phyloP scores from a whole-genome alignment of 2,888 invertebrate genomes.

The Ptychoptera albimana region DNA sequence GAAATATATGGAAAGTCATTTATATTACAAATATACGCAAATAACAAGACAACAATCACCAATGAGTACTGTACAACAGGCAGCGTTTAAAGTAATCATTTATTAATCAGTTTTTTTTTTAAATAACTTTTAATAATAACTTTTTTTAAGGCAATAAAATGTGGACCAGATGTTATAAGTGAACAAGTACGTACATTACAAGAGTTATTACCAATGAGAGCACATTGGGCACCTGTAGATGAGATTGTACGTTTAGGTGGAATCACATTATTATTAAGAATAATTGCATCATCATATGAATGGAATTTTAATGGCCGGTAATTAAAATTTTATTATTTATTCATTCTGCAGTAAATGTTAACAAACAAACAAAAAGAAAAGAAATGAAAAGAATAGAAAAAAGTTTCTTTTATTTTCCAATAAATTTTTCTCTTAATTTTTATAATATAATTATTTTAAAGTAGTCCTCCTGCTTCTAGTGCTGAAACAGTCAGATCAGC shows the following conservation, averaged over 20 bases:
- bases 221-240: slow-evolving; percentile 81
- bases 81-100: slow-evolving; percentile 28
- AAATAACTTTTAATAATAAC: slow-evolving; percentile 1
- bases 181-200: slow-evolving; percentile 72
- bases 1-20: slow-evolving; percentile 82
- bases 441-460: background rate
- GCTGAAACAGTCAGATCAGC: slow-evolving; percentile 70
- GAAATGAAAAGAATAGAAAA: background rate
- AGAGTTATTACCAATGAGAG: slow-evolving; percentile 54
- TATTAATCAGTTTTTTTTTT: background rate
- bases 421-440: background rate
- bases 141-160: slow-evolving; percentile 39
- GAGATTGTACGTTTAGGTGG: slow-evolving; percentile 73
- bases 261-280: slow-evolving; percentile 61
- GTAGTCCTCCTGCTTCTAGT: slow-evolving; percentile 26
- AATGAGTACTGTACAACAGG: slow-evolving; percentile 25
- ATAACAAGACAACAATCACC: slow-evolving; percentile 42
- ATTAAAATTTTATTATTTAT: slow-evolving; percentile 5
- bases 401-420: background rate
- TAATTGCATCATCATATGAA: slow-evolving; percentile 77
- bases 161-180: slow-evolving; percentile 63
- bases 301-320: slow-evolving; percentile 80
- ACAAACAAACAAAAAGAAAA: too few species aligned
- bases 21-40: slow-evolving; percentile 61
- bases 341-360: too few species aligned